Base-by-base conservation (phyloP, 2,113 vertebrate genomes). In the Neolamprologus fasciatus region DNA sequence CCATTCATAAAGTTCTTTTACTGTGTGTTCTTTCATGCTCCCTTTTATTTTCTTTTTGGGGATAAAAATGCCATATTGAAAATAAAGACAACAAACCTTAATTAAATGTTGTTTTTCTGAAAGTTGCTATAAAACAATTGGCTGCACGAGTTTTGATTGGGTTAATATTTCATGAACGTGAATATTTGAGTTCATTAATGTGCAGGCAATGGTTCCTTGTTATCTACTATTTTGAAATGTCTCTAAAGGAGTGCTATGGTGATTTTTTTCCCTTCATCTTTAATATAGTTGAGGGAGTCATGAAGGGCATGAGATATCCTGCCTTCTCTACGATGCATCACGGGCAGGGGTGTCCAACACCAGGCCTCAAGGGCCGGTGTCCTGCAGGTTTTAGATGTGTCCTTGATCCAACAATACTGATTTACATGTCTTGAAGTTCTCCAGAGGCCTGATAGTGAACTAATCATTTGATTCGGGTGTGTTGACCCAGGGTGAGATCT, bases 341-440 rank as follows among this genome's bases (percentile, higher is more conserved):
- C 0, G 6, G 23, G 23, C 42, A 63, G 6, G 6, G 17, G 2
- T n/a, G 31, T 63, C 58, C 31, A 35, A 63, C 17, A n/a, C 17
- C 31, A 63, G 58, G 58, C 17, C 58, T 63, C 31, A 63, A 35
- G 31, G 9, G 57, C 57, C 1, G 1, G 57, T 61, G 57, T 63
- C 31, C 4, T 35, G 31, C 17, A 63, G 0, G 31, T 63, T 58
- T 58, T 58, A 58, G 1, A 57, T 57, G 7, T 57, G 23, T 57
- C 55, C 55, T 28, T 28, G 55, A 57, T 57, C 23, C 55, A 57
- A 57, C 13, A 57, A 0, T 0, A 1, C 26, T 58, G 2, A 58
- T 28, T 58, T 16, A 58, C 13, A 31, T 0, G 26, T 58, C 55
- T 28, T 16, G 13, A 31, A 58, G 54, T 58, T 58, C 55, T 58